Conservation (phyloP, 2,888 invertebrate species). For the Xestia c-nigrum region DNA sequence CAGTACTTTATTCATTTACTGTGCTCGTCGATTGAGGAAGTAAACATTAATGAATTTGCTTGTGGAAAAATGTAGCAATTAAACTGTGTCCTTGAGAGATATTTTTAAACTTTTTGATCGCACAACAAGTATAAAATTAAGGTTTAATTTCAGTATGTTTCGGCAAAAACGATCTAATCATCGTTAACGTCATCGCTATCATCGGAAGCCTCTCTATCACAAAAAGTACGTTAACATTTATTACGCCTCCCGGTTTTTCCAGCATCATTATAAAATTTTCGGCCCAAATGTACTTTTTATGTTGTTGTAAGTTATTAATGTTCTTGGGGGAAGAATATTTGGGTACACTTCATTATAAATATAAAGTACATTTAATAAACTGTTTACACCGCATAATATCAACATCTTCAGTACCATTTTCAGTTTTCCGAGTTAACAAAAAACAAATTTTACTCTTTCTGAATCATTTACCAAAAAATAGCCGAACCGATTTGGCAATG, state of each 20-base stretch:
- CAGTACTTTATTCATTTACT: conserved; percentile 4
- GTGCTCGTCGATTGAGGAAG: background rate
- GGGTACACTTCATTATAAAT: background rate
- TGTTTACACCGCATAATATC: background rate
- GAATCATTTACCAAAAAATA: background rate
- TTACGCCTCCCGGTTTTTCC: conserved; percentile 23
- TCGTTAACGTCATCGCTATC: conserved; percentile 8
- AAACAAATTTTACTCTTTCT: background rate
- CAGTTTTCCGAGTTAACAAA: background rate
- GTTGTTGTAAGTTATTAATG: background rate
- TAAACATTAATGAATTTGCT: background rate
- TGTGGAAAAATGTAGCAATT: background rate
- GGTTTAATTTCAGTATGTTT: background rate
- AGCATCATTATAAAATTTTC: conserved; percentile 14
- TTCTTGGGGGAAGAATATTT: background rate
- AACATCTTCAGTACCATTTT: background rate
- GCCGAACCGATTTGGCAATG: background rate
- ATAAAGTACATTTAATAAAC: background rate
- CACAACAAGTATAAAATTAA: conserved; percentile 14
- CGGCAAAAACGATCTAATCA: conserved; percentile 17
- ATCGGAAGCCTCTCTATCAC: background rate
- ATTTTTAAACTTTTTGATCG: background rate
- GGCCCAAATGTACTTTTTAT: conserved; percentile 36
- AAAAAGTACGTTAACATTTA: conserved; percentile 19
- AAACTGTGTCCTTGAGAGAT: conserved; percentile 2